Percentiles rank a stretch among this genome's conserved stretches.
Evolutionary conservation across 30 jellyfish, hydroid and myxozoan genomes (phyloP).

Genomic region (Aurelia coerulea): DNA sequence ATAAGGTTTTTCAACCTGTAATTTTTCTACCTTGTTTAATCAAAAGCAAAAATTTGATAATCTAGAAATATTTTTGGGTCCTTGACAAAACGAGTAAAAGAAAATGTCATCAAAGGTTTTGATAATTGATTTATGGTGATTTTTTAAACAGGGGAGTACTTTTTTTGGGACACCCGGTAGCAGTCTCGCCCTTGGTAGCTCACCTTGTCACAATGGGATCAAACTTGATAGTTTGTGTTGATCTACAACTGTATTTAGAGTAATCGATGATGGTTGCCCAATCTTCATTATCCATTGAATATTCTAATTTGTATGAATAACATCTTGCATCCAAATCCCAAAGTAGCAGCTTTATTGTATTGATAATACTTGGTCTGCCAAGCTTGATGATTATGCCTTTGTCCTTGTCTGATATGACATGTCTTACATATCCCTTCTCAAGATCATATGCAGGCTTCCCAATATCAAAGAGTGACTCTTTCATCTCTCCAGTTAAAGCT

Average conservation of each 20-base stretch:
- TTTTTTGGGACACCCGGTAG: too few relatives aligned
- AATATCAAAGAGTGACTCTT: constrained; percentile 76
- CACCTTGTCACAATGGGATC: constrained; percentile 83
- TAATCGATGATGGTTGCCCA: constrained; percentile 84
- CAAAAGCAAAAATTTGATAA: too few relatives aligned
- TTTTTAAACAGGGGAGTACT: too few relatives aligned
- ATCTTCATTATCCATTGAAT: constrained; percentile 82
- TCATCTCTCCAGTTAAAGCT: constrained; percentile 85
- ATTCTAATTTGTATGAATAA: constrained; percentile 77
- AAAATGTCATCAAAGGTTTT: too few relatives aligned
- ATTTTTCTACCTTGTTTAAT: too few relatives aligned
- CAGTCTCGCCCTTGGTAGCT: neutral
- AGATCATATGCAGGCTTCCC: constrained; percentile 73
- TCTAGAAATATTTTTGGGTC: too few relatives aligned
- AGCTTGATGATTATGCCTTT: constrained; percentile 80
- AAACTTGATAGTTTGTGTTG: constrained; percentile 77
- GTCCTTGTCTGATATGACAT: constrained; percentile 57
- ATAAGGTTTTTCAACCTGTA: too few relatives aligned
- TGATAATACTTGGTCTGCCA: constrained; percentile 88
- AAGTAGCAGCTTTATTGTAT: constrained; percentile 70
- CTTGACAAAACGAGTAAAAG: too few relatives aligned
- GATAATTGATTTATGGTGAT: too few relatives aligned
- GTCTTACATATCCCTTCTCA: constrained; percentile 90
- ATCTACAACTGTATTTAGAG: constrained; percentile 73
- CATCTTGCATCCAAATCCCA: constrained; percentile 93